These are phyloP conservation scores for Apodemia duryi DNA, from an alignment of 2,888 invertebrate species.

Conservation along the genomic window DNA sequence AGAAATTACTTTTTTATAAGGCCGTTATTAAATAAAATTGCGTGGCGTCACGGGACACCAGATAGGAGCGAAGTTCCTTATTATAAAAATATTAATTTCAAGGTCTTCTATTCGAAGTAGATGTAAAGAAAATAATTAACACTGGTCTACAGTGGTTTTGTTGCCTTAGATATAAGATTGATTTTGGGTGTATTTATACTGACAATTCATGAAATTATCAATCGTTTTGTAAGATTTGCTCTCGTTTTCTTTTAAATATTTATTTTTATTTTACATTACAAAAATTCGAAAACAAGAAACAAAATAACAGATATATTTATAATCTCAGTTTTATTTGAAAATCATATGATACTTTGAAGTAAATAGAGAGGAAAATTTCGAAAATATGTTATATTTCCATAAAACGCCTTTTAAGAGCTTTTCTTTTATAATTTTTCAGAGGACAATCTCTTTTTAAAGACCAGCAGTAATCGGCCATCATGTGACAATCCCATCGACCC, in stretches of 20 bases:
- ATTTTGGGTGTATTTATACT: conserved; percentile 18
- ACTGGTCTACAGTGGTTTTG: conserved; percentile 9
- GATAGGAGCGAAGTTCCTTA: no score
- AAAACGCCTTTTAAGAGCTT: conserved; percentile 20
- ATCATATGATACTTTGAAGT: conserved; percentile 14
- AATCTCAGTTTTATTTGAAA: conserved; percentile 15
- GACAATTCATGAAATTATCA: conserved; percentile 14
- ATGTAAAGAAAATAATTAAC: neutral
- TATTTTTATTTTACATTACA: conserved; percentile 18
- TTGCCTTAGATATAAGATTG: conserved; percentile 11
- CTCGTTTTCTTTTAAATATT: conserved; percentile 14
- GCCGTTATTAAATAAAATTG: no score
- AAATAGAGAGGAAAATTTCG: conserved; percentile 19
- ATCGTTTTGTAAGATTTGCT: conserved; percentile 7
- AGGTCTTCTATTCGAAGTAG: no score
- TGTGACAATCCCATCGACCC: conserved; percentile 1
- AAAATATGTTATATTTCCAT: conserved; percentile 21
- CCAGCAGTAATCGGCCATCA: conserved; percentile 8
- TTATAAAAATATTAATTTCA: no score
- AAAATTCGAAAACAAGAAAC: conserved; percentile 3
- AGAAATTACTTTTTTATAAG: no score
- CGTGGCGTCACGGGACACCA: no score
- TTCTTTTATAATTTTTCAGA: conserved; percentile 16
- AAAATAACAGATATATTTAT: conserved; percentile 9
- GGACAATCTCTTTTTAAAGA: conserved; percentile 19